Base-by-base conservation (phyloP, 2,888 invertebrate species). In the Rhopalosiphum nymphaeae region DNA sequence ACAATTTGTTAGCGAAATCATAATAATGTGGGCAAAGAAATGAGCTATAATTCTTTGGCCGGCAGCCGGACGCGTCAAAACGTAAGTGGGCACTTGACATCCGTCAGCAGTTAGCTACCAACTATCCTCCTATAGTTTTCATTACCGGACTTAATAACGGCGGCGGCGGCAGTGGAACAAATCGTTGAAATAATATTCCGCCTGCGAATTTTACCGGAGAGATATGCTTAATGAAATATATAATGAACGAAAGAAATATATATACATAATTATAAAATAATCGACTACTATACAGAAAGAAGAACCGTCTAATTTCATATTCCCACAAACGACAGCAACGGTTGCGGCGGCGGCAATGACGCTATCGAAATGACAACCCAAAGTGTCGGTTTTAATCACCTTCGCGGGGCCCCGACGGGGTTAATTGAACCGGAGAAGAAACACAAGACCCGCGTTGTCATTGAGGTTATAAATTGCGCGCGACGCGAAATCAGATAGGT, bases 401-500 rank as follows among this genome's bases (percentile, higher is more conserved):
- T 61, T 90, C 93, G 46, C 36, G 61, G 10, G 57, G 61, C 36
- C 57, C 85, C 86, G 61, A n/a, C 94, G 86, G 85, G 91, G 91
- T 94, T 94, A 94, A 94, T 94, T 91, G 94, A 94, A 94, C 86
- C 86, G 86, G 86, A 91, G 94, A 57, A 89, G 93, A 94, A 94
- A 94, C 94, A 94, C 94, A 94, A 94, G 94, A 94, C 86, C 94
- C n/a, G 94, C 90, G 86, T 91, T 86, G 91, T 91, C 94, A 86
- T 94, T 86, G 86, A 94, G 85, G 94, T 94, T 94, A 94, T 94
- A 94, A 94, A 94, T 94, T 94, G 91, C 91, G 21, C 42, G 91
- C 91, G 94, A 94, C 91, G 94, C 94, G 91, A 94, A 94, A 94
- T 94, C 94, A 91, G 94, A 94, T 94, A 94, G 94, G 94, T 94